Percentiles rank a stretch among this genome's conserved stretches.
These are phyloP conservation scores for Emydocephalus ijimae DNA, from an alignment of 2,113 vertebrate genomes.

Conservation along the genomic window DNA sequence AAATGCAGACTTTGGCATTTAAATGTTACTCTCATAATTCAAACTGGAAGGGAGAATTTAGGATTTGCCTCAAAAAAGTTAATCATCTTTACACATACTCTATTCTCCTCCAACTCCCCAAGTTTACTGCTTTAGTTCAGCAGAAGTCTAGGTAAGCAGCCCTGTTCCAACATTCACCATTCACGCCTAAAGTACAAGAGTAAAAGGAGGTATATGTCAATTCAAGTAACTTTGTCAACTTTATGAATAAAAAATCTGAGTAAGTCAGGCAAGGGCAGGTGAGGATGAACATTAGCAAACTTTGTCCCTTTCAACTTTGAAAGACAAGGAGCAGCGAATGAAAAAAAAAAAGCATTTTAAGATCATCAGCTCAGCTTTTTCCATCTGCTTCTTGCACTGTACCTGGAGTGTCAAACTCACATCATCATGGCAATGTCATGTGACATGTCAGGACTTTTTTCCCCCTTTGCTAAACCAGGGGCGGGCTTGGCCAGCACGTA, in stretches of 20 bases:
- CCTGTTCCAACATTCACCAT: constrained; percentile 46
- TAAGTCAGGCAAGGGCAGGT: no score
- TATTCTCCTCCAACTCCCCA: background rate
- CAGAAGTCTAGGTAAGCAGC: background rate
- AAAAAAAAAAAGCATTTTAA: constrained; percentile 52
- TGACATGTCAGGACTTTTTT: no score
- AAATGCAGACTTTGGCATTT: background rate
- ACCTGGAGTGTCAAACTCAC: background rate
- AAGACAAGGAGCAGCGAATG: constrained; percentile 1
- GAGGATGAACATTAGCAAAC: background rate
- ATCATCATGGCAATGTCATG: no score
- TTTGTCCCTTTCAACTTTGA: constrained; percentile 20
- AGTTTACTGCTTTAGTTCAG: no score
- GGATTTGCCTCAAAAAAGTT: background rate
- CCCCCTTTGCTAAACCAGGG: no score
- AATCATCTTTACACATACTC: background rate
- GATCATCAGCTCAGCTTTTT: constrained; percentile 54
- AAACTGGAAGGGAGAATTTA: background rate
- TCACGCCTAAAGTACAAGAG: constrained; percentile 15
- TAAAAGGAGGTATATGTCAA: background rate
- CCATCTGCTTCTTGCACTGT: constrained; percentile 43
- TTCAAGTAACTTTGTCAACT: background rate
- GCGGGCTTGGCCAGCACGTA: no score
- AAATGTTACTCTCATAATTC: background rate
- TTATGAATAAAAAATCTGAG: background rate